A percentile compares a stretch with the other conserved stretches of the same genome.
phyloP scores from a whole-genome alignment of 2,797 vertebrate species.

The Buphagus erythrorhynchus region DNA sequence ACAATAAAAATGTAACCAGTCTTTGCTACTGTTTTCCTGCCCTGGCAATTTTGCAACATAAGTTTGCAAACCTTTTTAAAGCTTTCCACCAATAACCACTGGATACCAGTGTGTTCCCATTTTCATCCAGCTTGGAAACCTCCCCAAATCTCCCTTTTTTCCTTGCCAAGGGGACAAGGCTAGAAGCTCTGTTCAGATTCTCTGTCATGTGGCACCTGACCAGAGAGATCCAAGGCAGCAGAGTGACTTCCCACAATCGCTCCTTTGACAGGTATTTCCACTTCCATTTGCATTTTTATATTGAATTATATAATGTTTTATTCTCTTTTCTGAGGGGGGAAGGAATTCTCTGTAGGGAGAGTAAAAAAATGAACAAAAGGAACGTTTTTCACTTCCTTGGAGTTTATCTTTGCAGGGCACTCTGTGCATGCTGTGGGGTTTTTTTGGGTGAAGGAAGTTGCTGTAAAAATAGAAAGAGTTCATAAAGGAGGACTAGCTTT shows the following conservation, averaged over 20 bases:
- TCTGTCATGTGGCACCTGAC: constrained; percentile 98
- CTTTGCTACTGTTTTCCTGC: background rate
- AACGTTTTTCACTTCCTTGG: background rate
- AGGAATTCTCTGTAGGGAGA: background rate
- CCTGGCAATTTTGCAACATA: background rate
- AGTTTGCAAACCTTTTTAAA: background rate
- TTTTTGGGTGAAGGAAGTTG: background rate
- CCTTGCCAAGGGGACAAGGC: constrained; percentile 79
- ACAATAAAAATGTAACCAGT: background rate
- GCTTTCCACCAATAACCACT: background rate
- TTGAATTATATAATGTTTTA: background rate
- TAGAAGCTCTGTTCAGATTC: constrained; percentile 94
- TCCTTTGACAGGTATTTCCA: constrained; percentile 91
- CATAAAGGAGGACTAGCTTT: background rate
- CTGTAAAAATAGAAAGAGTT: background rate
- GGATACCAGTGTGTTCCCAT: background rate
- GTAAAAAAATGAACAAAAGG: background rate
- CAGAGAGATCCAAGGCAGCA: constrained; percentile 90
- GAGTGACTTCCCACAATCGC: constrained; percentile 89
- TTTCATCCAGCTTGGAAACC: background rate
- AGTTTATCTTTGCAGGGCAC: background rate
- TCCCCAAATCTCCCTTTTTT: background rate
- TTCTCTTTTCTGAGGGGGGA: background rate
- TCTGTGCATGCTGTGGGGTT: background rate
- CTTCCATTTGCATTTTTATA: background rate